Percentiles rank a stretch among this genome's conserved stretches.
These are phyloP conservation scores for Amphipoea lucens DNA, from an alignment of 2,888 invertebrate species.

Conservation along the genomic window DNA sequence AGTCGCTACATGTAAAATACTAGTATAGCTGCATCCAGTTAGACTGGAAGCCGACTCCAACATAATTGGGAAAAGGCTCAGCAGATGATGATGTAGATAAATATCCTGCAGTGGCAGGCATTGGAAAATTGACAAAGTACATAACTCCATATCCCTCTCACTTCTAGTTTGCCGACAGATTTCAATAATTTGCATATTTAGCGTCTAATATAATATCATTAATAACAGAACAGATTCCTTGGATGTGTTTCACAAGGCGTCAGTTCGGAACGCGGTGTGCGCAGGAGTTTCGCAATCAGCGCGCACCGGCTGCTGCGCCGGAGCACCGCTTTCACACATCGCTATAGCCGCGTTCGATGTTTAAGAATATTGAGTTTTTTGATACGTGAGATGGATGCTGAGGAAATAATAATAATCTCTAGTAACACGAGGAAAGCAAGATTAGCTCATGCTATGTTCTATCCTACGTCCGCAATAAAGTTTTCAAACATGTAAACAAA, in stretches of 20 bases:
- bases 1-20: too few relatives aligned
- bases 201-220: constrained; percentile 41
- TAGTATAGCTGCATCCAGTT: too few relatives aligned
- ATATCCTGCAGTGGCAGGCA: neutral
- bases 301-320: constrained; percentile 57
- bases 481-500: too few relatives aligned
- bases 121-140: neutral
- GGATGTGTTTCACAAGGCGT: constrained; percentile 60
- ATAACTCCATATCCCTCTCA: constrained; percentile 3
- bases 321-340: constrained; percentile 64
- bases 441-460: neutral
- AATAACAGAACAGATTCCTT: constrained; percentile 53
- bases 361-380: constrained; percentile 30
- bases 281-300: constrained; percentile 58
- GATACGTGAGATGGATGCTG: neutral
- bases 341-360: constrained; percentile 22
- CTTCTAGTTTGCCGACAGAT: constrained; percentile 8
- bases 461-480: neutral
- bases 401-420: neutral
- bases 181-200: constrained; percentile 27
- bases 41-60: too few relatives aligned
- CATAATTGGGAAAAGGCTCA: too few relatives aligned
- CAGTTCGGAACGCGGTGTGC: constrained; percentile 52
- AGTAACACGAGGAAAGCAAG: neutral
- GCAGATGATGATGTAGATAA: too few relatives aligned